These are phyloP conservation scores for Bibio marci DNA, from an alignment of 2,888 invertebrate species.

Conservation along the genomic window DNA sequence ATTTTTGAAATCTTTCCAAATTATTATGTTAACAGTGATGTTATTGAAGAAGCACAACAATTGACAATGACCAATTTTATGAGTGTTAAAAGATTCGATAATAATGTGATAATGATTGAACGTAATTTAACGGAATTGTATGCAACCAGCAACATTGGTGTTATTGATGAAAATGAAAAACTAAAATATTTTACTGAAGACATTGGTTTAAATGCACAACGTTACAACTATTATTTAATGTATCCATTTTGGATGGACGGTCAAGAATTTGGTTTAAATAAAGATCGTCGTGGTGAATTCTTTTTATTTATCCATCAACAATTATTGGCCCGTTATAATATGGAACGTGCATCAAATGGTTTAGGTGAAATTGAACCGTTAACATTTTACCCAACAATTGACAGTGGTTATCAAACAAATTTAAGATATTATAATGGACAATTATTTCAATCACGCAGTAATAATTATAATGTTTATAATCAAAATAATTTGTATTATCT, in stretches of 20 bases:
- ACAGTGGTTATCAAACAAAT: conserved; percentile 39
- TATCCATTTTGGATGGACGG: conserved; percentile 46
- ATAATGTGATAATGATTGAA: too few relatives aligned
- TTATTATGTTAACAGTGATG: conserved; percentile 40
- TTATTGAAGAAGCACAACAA: conserved; percentile 24
- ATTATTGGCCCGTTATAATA: conserved; percentile 46
- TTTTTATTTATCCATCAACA: conserved; percentile 51
- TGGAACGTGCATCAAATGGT: conserved; percentile 48
- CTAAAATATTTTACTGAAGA: conserved; percentile 54
- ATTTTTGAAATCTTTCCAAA: conserved; percentile 51
- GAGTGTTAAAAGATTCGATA: conserved; percentile 18
- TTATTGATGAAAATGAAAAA: conserved; percentile 37
- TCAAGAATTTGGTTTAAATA: conserved; percentile 30
- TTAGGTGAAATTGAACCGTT: conserved; percentile 40
- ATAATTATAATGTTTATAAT: conserved; percentile 21
- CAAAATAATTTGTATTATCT: conserved; percentile 19
- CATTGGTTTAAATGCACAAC: conserved; percentile 46
- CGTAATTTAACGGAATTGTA: conserved; percentile 27
- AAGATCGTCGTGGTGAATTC: conserved; percentile 43
- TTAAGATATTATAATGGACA: conserved; percentile 41
- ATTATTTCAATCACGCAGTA: conserved; percentile 39
- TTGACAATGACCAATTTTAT: conserved; percentile 12
- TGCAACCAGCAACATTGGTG: too few relatives aligned
- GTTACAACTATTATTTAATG: conserved; percentile 43
- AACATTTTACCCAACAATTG: conserved; percentile 32